phyloP scores from a whole-genome alignment of 1,140 invertebrate genomes.

The Anagrus nilaparvatae region DNA sequence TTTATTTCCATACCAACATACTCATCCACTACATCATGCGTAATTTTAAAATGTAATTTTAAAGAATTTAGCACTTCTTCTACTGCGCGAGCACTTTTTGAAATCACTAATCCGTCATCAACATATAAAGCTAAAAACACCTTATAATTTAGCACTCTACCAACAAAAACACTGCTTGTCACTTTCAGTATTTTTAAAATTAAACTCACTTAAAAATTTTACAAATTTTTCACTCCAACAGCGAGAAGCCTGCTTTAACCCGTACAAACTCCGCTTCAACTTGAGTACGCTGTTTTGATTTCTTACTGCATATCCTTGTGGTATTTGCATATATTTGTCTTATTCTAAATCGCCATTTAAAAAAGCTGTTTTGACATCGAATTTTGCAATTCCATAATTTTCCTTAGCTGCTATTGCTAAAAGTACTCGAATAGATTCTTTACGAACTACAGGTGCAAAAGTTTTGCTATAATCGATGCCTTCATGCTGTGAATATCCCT shows the following conservation, averaged over 20 bases:
- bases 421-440: constrained; percentile 24
- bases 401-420: constrained; percentile 11
- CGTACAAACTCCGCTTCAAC: constrained; percentile 9
- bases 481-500: constrained; percentile 21
- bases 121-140: constrained; percentile 17
- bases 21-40: constrained; percentile 8
- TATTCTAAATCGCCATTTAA: constrained; percentile 22
- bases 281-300: neutral
- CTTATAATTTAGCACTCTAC: neutral
- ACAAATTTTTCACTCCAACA: constrained; percentile 31
- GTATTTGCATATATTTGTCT: constrained; percentile 24
- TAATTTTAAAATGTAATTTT: constrained; percentile 22
- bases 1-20: constrained; percentile 26
- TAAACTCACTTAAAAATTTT: constrained; percentile 14
- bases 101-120: constrained; percentile 26
- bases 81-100: constrained; percentile 15
- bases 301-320: constrained; percentile 17
- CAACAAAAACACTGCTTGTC: constrained; percentile 19
- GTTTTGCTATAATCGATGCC: constrained; percentile 26
- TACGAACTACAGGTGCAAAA: constrained; percentile 20
- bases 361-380: constrained; percentile 23
- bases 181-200: constrained; percentile 12
- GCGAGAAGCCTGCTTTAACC: constrained; percentile 33
- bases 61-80: constrained; percentile 18
- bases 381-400: constrained; percentile 14